A percentile compares a stretch with the other conserved stretches of the same genome.
phyloP scores from a whole-genome alignment of 2,113 vertebrate species.

The Hypocryptadius cinnamomeus region DNA sequence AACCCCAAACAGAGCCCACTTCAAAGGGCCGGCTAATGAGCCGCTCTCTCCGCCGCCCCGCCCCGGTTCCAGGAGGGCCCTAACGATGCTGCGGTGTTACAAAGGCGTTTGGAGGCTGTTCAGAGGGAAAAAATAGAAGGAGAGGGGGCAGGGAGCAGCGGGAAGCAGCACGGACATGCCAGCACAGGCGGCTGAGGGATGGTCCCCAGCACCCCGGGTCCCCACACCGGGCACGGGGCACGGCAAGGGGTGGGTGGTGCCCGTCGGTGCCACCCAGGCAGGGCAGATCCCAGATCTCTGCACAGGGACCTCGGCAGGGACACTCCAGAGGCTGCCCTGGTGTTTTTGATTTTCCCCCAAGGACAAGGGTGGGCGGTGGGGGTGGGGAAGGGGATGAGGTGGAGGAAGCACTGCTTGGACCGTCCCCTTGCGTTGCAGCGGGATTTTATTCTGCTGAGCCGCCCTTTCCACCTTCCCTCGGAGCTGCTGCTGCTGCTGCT shows the following conservation, averaged over 20 bases:
- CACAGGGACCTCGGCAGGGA: fast-evolving
- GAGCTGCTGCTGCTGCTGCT: not conserved
- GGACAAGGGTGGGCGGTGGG: fast-evolving
- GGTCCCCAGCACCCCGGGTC: fast-evolving
- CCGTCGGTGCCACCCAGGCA: not conserved
- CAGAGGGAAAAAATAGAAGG: not conserved
- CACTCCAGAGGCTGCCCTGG: not conserved
- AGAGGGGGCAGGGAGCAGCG: slow-evolving; percentile 4
- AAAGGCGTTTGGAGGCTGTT: slow-evolving; percentile 14
- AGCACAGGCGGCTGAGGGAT: not conserved
- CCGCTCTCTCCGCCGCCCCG: not conserved
- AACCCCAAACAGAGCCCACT: slow-evolving; percentile 49
- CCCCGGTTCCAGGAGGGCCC: not conserved
- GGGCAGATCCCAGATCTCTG: fast-evolving
- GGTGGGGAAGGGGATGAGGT: not conserved
- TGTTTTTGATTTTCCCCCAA: not conserved
- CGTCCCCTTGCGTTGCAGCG: fast-evolving
- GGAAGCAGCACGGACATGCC: not conserved
- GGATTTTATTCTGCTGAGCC: not conserved
- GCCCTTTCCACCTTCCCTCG: not conserved
- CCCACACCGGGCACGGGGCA: fast-evolving
- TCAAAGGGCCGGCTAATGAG: slow-evolving; percentile 52
- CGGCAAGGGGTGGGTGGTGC: fast-evolving
- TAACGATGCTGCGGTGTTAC: slow-evolving; percentile 1
- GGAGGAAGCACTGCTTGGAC: not conserved